Conservation (phyloP, 2,888 invertebrate species). For the Panopea generosa region DNA sequence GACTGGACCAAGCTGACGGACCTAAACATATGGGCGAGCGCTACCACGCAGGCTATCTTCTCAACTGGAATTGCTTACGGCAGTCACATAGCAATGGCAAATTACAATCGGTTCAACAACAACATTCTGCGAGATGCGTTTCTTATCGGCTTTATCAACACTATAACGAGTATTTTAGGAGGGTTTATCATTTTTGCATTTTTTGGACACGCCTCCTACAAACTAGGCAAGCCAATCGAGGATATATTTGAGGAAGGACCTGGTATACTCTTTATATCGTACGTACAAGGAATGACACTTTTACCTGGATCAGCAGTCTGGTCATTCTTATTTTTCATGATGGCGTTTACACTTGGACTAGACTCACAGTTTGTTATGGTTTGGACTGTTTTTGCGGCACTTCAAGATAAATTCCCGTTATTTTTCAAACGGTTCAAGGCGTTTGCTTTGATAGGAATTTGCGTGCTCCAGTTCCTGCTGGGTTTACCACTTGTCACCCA, state of each 20-base stretch:
- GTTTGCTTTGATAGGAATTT: slow-evolving; percentile 11
- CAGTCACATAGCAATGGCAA: slow-evolving; percentile 27
- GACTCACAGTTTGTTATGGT: slow-evolving; percentile 39
- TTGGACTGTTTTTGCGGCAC: slow-evolving; percentile 14
- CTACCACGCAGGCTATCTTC: slow-evolving; percentile 40
- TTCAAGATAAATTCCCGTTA: slow-evolving; percentile 25
- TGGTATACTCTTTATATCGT: slow-evolving; percentile 47
- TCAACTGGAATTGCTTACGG: slow-evolving; percentile 40
- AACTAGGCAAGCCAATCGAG: slow-evolving; percentile 26
- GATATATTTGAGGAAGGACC: slow-evolving; percentile 41
- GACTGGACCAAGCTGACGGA: slow-evolving; percentile 33
- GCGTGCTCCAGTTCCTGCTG: slow-evolving; percentile 30
- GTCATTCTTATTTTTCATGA: slow-evolving; percentile 44
- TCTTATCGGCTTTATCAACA: slow-evolving; percentile 25
- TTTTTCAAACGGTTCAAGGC: slow-evolving; percentile 6
- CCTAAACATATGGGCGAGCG: slow-evolving; percentile 42
- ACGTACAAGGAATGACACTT: slow-evolving; percentile 37
- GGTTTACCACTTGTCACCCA: slow-evolving; percentile 49
- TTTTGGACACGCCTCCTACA: slow-evolving; percentile 40
- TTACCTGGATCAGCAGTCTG: slow-evolving; percentile 41
- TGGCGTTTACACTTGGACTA: slow-evolving; percentile 42
- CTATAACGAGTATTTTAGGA: slow-evolving; percentile 31
- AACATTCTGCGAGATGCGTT: slow-evolving; percentile 39
- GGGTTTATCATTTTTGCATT: slow-evolving; percentile 43
- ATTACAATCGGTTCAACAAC: slow-evolving; percentile 36